Base-by-base conservation (phyloP, 1,140 invertebrate genomes). In the Uloborus diversus region DNA sequence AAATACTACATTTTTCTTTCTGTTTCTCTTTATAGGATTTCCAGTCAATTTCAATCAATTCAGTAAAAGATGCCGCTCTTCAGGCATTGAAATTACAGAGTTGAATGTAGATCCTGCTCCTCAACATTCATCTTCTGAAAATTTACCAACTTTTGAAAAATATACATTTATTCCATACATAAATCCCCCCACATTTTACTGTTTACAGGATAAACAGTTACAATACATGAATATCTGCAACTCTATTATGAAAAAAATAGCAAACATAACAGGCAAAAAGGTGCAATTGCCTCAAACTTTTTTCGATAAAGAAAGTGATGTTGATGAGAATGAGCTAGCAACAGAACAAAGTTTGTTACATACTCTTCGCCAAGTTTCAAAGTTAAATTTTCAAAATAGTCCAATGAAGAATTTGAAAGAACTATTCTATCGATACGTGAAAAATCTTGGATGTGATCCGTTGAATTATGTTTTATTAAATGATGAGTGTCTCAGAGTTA, bases 61-160 rank as follows among this genome's bases (percentile, higher is more conserved):
- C 7, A 79, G 37, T 33, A 20, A 33, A 9, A 59, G 20, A 13
- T 79, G 76, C n/a, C 64, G 76, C n/a, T 61, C 93, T 53, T 95
- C 94, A 4, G 96, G 96, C 35, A 90, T 98, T 30, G 95, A 97
- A 87, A 88, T 98, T 13, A 90, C 93, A 82, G 96, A 95, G 53
- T 89, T 98, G 84, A 97, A 96, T 86, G 92, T 94, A 0, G 94
- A 93, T 80, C 87, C 96, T 4, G 94, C 62, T n/a, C 49, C 73
- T 9, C 28, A 28, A 13, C 96, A 1, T 94, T 94, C 27, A 90
- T 93, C 78, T 90, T 94, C 96, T 85, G 85, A 91, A 42, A 42
- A 13, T 25, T 81, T 91, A 7, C 95, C 94, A 5, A 93, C 92
- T 81, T 86, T 94, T 5, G 96, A 96, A 86, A 90, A 91, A 79